A percentile compares a stretch with the other conserved stretches of the same genome.
Conservation (phyloP, 92 coral and sea anemone genomes). For the Phenganax stokvisi region DNA sequence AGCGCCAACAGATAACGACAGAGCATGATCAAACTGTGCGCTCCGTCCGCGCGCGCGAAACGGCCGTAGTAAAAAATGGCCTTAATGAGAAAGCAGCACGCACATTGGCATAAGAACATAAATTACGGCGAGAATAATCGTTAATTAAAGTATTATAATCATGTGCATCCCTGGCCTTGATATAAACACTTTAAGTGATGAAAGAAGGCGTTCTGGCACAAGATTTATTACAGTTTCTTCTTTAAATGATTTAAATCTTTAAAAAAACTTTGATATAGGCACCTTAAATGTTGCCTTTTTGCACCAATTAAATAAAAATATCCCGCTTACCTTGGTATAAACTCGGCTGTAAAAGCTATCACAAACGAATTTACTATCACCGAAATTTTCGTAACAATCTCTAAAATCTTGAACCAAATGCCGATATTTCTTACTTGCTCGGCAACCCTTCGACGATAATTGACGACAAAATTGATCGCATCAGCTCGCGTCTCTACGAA, state of each 20-base stretch:
- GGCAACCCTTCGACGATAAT: slow-evolving; percentile 89
- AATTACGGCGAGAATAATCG: too few relatives aligned
- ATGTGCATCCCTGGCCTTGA: not conserved
- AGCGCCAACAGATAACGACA: too few relatives aligned
- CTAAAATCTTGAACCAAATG: slow-evolving; percentile 76
- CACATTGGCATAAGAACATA: too few relatives aligned
- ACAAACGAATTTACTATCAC: slow-evolving; percentile 86
- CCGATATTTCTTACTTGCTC: slow-evolving; percentile 86
- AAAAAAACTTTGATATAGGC: not conserved
- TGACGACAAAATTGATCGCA: slow-evolving; percentile 84
- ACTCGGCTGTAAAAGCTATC: slow-evolving; percentile 89
- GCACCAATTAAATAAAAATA: not conserved
- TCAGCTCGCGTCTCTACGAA: slow-evolving; percentile 83
- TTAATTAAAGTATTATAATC: not conserved
- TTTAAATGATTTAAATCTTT: not conserved
- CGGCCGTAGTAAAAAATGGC: too few relatives aligned
- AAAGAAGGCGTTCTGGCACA: too few relatives aligned
- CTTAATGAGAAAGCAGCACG: too few relatives aligned
- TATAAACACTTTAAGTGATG: too few relatives aligned
- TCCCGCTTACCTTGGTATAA: slow-evolving; percentile 75
- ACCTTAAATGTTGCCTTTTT: not conserved
- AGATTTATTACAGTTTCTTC: too few relatives aligned
- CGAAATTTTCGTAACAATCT: slow-evolving; percentile 68
- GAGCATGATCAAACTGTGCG: too few relatives aligned
- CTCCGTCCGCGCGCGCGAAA: too few relatives aligned